Evolutionary conservation across 2,888 invertebrate species (phyloP).

Genomic region (Sicus ferrugineus): DNA sequence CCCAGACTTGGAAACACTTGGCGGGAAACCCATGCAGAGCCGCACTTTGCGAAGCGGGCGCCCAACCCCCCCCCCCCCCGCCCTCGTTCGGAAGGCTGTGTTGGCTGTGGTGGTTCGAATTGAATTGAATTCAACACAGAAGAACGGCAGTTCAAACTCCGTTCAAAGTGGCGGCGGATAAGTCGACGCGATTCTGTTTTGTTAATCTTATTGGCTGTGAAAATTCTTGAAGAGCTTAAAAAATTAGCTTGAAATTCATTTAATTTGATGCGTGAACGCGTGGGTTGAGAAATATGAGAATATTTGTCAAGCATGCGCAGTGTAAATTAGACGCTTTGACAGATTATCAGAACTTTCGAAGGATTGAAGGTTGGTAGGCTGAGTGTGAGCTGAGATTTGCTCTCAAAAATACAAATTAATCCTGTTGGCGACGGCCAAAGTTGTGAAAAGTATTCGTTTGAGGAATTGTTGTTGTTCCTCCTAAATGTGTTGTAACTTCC

Average conservation of each 20-base stretch:
- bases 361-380: not conserved
- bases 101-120: not conserved
- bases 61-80: constrained; percentile 9
- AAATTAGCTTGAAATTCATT: not conserved
- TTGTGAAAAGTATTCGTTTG: too few species aligned
- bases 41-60: not conserved
- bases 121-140: too few species aligned
- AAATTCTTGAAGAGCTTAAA: not conserved
- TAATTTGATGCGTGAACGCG: not conserved
- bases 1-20: not conserved
- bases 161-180: not conserved
- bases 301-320: not conserved
- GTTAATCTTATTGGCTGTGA: not conserved
- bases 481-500: too few species aligned
- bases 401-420: not conserved
- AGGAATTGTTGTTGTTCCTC: too few species aligned
- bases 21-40: not conserved
- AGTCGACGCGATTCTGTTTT: constrained; percentile 8
- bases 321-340: not conserved
- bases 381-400: not conserved
- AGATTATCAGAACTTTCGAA: not conserved
- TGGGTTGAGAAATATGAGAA: not conserved
- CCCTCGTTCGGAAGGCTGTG: constrained; percentile 9
- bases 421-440: too few species aligned
- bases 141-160: constrained; percentile 4